Percentiles rank a stretch among this genome's conserved stretches.
Conservation (phyloP, 2,113 vertebrate genomes). For the Sula dactylatra region DNA sequence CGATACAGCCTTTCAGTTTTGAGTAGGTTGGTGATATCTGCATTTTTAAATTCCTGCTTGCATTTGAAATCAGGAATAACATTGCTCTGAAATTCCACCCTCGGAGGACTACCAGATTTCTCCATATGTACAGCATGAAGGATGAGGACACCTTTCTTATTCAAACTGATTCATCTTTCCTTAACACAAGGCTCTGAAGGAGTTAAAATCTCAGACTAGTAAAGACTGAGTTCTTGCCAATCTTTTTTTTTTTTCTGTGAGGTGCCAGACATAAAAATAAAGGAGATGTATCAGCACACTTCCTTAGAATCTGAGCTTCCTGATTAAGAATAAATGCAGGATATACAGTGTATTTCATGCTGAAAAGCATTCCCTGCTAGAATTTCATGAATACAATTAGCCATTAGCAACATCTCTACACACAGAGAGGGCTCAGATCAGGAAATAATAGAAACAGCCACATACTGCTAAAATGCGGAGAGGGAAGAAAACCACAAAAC, state of each 20-base stretch:
- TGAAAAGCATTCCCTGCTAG: not conserved
- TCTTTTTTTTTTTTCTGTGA: not conserved
- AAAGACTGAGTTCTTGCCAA: not conserved
- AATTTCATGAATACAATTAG: not conserved
- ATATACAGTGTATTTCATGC: not conserved
- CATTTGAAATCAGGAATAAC: not conserved
- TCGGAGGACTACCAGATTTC: not conserved
- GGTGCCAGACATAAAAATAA: constrained; percentile 32
- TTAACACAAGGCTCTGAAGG: not conserved
- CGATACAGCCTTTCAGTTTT: not conserved
- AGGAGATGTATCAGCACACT: constrained; percentile 2
- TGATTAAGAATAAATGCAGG: constrained; percentile 43
- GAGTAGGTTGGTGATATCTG: not conserved
- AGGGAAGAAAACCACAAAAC: not conserved
- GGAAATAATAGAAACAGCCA: not conserved
- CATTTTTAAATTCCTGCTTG: not conserved
- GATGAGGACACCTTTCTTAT: not conserved
- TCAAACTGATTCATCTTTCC: not conserved
- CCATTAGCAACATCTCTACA: not conserved
- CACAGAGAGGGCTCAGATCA: not conserved
- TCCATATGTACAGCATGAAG: not conserved
- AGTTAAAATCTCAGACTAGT: constrained; percentile 16
- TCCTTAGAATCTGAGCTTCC: constrained; percentile 12
- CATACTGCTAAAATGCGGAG: not conserved
- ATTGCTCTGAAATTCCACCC: not conserved